A percentile compares a stretch with the other conserved stretches of the same genome.
phyloP scores from a whole-genome alignment of 2,797 vertebrate species.

The Carapus acus region DNA sequence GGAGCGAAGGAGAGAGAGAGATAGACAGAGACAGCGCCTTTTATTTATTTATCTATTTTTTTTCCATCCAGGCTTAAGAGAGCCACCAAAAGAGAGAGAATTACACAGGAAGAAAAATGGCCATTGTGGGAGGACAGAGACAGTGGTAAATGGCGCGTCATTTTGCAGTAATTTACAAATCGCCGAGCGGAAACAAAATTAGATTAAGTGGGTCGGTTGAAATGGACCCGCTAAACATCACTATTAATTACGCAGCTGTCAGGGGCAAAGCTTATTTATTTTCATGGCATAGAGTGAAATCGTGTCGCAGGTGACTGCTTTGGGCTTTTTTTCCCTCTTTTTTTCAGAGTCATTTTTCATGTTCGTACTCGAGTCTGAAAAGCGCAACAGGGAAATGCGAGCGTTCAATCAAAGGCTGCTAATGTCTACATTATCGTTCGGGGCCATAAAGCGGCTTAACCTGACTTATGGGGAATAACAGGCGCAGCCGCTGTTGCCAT shows the following conservation, averaged over 20 bases:
- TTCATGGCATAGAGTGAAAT: slow-evolving; percentile 67
- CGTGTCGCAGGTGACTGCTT: slow-evolving; percentile 64
- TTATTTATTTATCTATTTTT: slow-evolving; percentile 41
- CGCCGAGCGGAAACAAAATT: slow-evolving; percentile 79
- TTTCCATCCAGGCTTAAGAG: slow-evolving; percentile 40
- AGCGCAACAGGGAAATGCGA: slow-evolving; percentile 55
- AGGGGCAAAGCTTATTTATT: slow-evolving; percentile 72
- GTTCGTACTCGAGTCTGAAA: slow-evolving; percentile 47
- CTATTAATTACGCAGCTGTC: slow-evolving; percentile 78
- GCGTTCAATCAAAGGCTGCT: slow-evolving; percentile 68
- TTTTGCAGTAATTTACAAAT: slow-evolving; percentile 81
- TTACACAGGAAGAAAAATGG: slow-evolving; percentile 73
- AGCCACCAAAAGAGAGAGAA: slow-evolving; percentile 55
- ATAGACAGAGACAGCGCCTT: slow-evolving; percentile 1
- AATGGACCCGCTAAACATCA: slow-evolving; percentile 79
- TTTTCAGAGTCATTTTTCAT: slow-evolving; percentile 67
- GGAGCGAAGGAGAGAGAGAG: slow-evolving; percentile 20
- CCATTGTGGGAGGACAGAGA: slow-evolving; percentile 69
- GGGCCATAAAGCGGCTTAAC: slow-evolving; percentile 67
- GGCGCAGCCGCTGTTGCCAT: slow-evolving; percentile 51
- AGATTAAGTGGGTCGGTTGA: slow-evolving; percentile 78
- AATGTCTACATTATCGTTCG: slow-evolving; percentile 69
- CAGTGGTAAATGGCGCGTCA: slow-evolving; percentile 77
- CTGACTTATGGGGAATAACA: slow-evolving; percentile 61
- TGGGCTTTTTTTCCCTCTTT: slow-evolving; percentile 58